A percentile compares a stretch with the other conserved stretches of the same genome.
These are phyloP conservation scores for Kradibia gibbosae DNA, from an alignment of 1,140 invertebrate genomes.

Conservation along the genomic window DNA sequence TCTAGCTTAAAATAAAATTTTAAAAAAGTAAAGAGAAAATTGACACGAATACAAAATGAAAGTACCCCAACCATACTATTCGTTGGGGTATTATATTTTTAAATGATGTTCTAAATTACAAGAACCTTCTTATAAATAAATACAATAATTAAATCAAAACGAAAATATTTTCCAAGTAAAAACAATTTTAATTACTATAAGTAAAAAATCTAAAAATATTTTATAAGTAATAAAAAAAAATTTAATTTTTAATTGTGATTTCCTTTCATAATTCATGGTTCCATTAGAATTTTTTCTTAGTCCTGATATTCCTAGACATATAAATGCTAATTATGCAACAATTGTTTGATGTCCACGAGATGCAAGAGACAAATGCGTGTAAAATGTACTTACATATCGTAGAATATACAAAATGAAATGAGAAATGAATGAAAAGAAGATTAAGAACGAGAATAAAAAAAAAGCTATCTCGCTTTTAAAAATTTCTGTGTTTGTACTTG, in stretches of 20 bases:
- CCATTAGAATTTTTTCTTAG: neutral
- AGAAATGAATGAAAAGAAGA: neutral
- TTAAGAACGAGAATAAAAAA: neutral
- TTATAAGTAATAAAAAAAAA: too few species aligned
- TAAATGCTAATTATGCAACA: neutral
- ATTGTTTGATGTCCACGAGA: neutral
- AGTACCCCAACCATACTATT: too few species aligned
- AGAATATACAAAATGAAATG: constrained; percentile 25
- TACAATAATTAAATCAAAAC: too few species aligned
- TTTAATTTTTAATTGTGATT: too few species aligned
- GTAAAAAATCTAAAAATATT: too few species aligned
- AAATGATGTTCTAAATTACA: too few species aligned
- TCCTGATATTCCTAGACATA: neutral
- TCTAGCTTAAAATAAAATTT: neutral
- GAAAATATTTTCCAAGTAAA: too few species aligned
- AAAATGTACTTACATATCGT: constrained; percentile 1
- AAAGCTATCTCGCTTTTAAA: neutral
- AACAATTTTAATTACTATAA: too few species aligned
- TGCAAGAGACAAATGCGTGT: neutral
- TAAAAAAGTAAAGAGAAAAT: neutral
- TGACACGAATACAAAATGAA: too few species aligned
- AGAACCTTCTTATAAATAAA: too few species aligned
- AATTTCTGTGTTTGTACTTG: too few species aligned
- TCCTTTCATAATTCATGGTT: neutral
- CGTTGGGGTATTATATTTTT: too few species aligned